Evolutionary conservation across 2,113 vertebrate genomes (phyloP).

Genomic region (Nyctibius bracteatus): DNA sequence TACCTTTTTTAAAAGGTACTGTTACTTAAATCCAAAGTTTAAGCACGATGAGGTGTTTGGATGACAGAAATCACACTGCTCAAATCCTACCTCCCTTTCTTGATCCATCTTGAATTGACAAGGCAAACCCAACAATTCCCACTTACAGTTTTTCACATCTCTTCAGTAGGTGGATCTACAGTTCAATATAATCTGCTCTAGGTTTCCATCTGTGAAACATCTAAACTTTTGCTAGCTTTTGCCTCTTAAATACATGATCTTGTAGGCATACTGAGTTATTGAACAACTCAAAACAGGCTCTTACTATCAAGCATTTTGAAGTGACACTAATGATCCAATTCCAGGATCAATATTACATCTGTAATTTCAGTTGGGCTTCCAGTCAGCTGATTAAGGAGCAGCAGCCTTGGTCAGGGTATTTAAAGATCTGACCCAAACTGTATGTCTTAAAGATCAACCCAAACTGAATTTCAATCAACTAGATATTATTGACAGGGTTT

Average conservation of each 20-base stretch:
- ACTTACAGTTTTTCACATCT: background rate
- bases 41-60: background rate
- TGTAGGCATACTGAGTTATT: background rate
- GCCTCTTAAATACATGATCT: background rate
- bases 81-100: background rate
- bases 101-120: background rate
- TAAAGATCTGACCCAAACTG: background rate
- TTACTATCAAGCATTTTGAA: constrained; percentile 6
- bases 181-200: background rate
- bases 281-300: background rate
- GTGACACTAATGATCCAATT: background rate
- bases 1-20: background rate
- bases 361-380: background rate
- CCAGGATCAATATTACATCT: background rate
- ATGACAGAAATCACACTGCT: background rate
- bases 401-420: background rate
- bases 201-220: background rate
- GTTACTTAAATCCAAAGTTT: background rate
- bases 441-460: background rate
- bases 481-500: background rate
- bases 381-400: background rate
- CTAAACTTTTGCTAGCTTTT: background rate
- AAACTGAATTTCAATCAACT: background rate
- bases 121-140: background rate
- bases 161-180: background rate